Evolutionary conservation across 37 sponge, comb jelly and placozoan species (phyloP), one percentile per base, ranked within the genome.

Genomic region (Agelas oroides): DNA sequence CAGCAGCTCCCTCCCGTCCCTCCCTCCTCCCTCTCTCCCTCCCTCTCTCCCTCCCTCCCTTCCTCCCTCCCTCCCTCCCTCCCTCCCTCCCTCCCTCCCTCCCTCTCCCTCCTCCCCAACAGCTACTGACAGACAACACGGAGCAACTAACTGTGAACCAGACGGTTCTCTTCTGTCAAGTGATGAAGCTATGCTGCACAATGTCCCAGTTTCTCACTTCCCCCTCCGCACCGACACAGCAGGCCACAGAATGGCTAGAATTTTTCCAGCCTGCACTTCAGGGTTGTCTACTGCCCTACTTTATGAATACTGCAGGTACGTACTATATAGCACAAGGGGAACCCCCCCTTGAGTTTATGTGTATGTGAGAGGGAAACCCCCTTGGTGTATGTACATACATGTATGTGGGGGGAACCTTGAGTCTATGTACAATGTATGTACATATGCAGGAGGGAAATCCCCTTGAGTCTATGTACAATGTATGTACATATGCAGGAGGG

Each of bases 231-330:
- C 65, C 36, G 32, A 55, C 36, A 11, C 53, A 80, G 59, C 81
- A 75, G 37, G 20, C 61, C 23, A 65, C 14, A 18, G 92, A 91
- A 32, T 91, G 92, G 92, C 32, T 53, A 36, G 92, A 91, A 73
- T 91, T 91, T 65, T 91, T 91, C 69, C 46, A 67, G 21, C 92
- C 87, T 35, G 77, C 82, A 23, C 65, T 91, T 13, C 67, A 53
- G 38, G 78, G 68, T 11, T 53, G 53, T 25, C 66, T 91, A 1
- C 59, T 76, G 2, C 82, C 92, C 8, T 18, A 73, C 23, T 90
- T 80, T 37, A 37, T 78, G 57, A 64, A 68, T 30, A 0, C 8
- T 41, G 25, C 75, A 23, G n/a, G 88, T 82, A 20, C 69, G 89
- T 71, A 17, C 2, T 3, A 46, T 3, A 8, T 3, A 46, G 46